Evolutionary conservation across 2,797 vertebrate genomes (phyloP), one percentile per base, ranked within the genome.

Genomic region (Anguilla obscura): DNA sequence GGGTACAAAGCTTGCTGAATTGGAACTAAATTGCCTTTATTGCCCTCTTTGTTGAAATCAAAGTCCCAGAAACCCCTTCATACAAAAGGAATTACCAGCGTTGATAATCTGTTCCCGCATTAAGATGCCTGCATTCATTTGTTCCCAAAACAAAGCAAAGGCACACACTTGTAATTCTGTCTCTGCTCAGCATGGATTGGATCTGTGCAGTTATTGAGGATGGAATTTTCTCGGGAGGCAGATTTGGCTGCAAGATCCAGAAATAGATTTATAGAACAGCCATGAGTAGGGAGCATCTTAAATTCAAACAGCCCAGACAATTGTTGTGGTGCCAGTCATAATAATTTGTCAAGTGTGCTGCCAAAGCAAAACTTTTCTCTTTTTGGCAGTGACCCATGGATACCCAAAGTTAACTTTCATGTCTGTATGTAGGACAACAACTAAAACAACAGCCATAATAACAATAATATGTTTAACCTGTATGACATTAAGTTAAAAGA

Each of bases 21-120:
- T 89, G 86, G 60, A 87, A 89, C 83, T 84, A 89, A 89, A 85
- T 89, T 91, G 85, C 92, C 90, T 90, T 79, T 85, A 66, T 88
- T 91, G 86, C 87, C 63, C 84, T 89, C 85, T 90, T 89, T 89
- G 45, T 88, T 83, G 84, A 84, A 56, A 54, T 71, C 80, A 85
- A 86, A 84, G 79, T 87, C 45, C 45, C 87, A 50, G 84, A 50
- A 91, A 85, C 52, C 84, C 16, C 85, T 88, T 85, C 60, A 40
- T 79, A 74, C 69, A 86, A 56, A 89, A 86, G n/a, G 56, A 87
- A 86, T 89, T 87, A 90, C 69, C 18, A 45, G 63, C 88, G 86
- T 88, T 87, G 50, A 88, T 88, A 80, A 90, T 88, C 89, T 90
- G 45, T 27, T 86, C 71, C 90, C 58, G 16, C 89, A 88, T 84